Percentiles rank a stretch among this genome's conserved stretches.
Evolutionary conservation across 2,113 vertebrate genomes (phyloP).

Genomic region (Indri indri): DNA sequence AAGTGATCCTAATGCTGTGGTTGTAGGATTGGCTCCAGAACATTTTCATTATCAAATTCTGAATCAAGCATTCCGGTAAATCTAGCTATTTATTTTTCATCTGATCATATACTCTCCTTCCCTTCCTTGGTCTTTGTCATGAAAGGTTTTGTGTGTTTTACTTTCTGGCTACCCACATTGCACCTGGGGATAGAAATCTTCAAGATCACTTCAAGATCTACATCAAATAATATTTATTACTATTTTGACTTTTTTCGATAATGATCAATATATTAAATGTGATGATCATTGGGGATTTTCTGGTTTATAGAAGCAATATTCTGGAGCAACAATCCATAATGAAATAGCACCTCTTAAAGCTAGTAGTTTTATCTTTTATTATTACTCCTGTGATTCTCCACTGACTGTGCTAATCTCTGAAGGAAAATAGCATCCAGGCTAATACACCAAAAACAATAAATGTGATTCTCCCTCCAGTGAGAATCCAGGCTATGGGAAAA

Average conservation of each 20-base stretch:
- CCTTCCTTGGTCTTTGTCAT: conserved; percentile 10
- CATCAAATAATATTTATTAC: conserved; percentile 35
- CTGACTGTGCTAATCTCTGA: neutral
- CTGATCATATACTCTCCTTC: neutral
- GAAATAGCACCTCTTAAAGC: conserved; percentile 5
- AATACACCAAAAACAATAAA: neutral
- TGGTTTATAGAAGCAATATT: conserved; percentile 3
- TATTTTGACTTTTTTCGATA: neutral
- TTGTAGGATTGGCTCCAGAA: conserved; percentile 94
- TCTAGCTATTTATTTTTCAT: conserved; percentile 7
- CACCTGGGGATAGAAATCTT: neutral
- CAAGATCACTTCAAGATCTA: conserved; percentile 2
- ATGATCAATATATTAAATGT: neutral
- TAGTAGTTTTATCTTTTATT: neutral
- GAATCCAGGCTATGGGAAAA: neutral
- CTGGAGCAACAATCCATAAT: conserved; percentile 34
- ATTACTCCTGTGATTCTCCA: neutral
- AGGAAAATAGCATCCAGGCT: neutral
- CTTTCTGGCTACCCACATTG: neutral
- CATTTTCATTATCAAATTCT: conserved; percentile 95
- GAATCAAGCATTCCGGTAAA: conserved; percentile 94
- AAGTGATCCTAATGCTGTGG: conserved; percentile 92
- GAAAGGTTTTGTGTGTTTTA: neutral
- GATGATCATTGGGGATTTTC: neutral
- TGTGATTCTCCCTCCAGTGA: neutral